Percentiles rank a stretch among this genome's conserved stretches.
Evolutionary conservation across 2,888 invertebrate species (phyloP).

Genomic region (Parnassius smintheus): DNA sequence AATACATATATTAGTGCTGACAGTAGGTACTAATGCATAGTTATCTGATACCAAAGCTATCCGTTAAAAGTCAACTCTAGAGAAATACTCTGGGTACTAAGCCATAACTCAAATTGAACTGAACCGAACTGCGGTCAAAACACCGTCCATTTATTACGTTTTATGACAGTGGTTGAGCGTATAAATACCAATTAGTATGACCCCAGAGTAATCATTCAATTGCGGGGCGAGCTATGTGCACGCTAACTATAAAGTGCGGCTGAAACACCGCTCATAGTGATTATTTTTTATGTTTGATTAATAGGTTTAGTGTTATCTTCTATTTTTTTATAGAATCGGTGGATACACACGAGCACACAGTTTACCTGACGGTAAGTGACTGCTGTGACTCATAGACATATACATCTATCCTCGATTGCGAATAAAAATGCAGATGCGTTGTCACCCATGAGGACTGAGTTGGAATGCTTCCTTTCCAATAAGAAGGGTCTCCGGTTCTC

Average conservation of each 20-base stretch:
- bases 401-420: no score
- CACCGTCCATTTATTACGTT: conserved; percentile 10
- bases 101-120: not conserved
- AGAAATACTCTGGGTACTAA: not conserved
- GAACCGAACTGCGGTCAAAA: conserved; percentile 17
- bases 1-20: no score
- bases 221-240: conserved; percentile 19
- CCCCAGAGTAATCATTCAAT: conserved; percentile 46
- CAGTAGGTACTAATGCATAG: no score
- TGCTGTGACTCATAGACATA: no score
- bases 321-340: not conserved
- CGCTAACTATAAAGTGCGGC: conserved; percentile 17
- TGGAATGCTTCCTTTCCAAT: no score
- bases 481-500: no score
- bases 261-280: conserved; percentile 2
- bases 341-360: no score
- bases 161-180: conserved; percentile 26
- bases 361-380: no score
- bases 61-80: no score
- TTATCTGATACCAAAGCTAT: no score
- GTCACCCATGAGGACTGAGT: no score
- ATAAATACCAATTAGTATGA: conserved; percentile 44
- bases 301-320: not conserved
- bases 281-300: conserved; percentile 11
- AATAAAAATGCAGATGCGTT: no score